These are phyloP conservation scores for Lordiphosa collinella DNA, from an alignment of 1,140 invertebrate genomes.

Conservation along the genomic window DNA sequence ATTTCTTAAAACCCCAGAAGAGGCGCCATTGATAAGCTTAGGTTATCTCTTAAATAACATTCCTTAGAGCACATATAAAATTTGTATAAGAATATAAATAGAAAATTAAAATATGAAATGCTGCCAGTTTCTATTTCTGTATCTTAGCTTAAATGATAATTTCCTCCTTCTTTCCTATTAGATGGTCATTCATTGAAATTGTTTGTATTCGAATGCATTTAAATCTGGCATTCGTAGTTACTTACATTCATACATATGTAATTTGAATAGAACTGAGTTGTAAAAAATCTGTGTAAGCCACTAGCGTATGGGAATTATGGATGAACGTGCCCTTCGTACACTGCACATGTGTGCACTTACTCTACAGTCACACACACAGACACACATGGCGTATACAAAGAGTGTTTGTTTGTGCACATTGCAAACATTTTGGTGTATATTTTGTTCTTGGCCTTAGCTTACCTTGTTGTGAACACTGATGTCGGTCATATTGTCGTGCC, in stretches of 20 bases:
- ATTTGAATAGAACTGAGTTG: not conserved
- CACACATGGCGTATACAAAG: slow-evolving; percentile 11
- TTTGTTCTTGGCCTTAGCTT: slow-evolving; percentile 24
- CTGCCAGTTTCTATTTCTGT: too few species aligned
- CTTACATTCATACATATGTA: not conserved
- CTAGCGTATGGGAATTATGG: slow-evolving; percentile 45
- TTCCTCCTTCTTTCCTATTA: not conserved
- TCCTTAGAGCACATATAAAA: too few species aligned
- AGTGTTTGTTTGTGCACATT: slow-evolving; percentile 6
- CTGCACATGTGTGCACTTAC: slow-evolving; percentile 4
- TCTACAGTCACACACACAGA: too few species aligned
- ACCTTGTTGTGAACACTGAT: slow-evolving; percentile 79
- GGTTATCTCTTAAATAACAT: too few species aligned
- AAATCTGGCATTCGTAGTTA: slow-evolving; percentile 2
- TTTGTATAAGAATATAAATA: too few species aligned
- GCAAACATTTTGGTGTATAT: slow-evolving; percentile 20
- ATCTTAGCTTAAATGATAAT: too few species aligned
- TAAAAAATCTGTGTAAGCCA: slow-evolving; percentile 45
- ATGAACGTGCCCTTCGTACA: slow-evolving; percentile 32
- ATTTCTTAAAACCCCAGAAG: too few species aligned
- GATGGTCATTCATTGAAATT: not conserved
- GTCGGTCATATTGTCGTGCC: slow-evolving; percentile 82
- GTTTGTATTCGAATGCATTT: not conserved
- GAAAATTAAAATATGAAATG: too few species aligned
- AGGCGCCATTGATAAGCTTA: too few species aligned